phyloP scores from a whole-genome alignment of 2,113 vertebrate genomes.

The Eudyptes chrysolophus region DNA sequence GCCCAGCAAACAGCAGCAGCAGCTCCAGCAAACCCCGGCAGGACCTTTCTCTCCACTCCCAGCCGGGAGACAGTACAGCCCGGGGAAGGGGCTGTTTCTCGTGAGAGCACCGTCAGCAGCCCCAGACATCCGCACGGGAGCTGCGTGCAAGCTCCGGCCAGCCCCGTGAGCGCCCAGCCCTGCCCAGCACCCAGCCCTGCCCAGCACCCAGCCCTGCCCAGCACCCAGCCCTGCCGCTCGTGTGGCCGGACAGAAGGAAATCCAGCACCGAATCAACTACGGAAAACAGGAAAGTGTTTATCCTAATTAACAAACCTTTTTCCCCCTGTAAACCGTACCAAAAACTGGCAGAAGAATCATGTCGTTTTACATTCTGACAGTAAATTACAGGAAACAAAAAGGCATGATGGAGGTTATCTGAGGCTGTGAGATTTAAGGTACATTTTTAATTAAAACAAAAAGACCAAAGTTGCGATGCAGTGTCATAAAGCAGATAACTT shows the following conservation, averaged over 20 bases:
- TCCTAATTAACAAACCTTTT: background rate
- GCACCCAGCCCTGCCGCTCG: no score
- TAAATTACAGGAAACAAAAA: background rate
- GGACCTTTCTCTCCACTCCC: background rate
- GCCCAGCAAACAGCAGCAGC: background rate
- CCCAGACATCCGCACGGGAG: accelerated
- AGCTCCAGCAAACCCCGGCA: background rate
- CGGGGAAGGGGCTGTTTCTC: background rate
- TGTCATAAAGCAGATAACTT: constrained; percentile 91
- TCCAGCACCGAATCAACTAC: accelerated
- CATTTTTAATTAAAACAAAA: constrained; percentile 81
- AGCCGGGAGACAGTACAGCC: no score
- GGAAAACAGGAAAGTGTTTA: background rate
- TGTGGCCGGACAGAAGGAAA: accelerated
- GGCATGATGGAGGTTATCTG: background rate
- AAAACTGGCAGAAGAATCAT: background rate
- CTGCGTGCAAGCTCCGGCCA: background rate
- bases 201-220: no score
- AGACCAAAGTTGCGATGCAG: constrained; percentile 71
- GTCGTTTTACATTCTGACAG: background rate
- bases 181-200: no score
- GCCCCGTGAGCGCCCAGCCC: background rate
- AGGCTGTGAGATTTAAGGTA: constrained; percentile 69
- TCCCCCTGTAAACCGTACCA: background rate
- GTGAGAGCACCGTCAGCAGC: background rate